phyloP scores from a whole-genome alignment of 1,140 invertebrate species.

The Drosophila littoralis region DNA sequence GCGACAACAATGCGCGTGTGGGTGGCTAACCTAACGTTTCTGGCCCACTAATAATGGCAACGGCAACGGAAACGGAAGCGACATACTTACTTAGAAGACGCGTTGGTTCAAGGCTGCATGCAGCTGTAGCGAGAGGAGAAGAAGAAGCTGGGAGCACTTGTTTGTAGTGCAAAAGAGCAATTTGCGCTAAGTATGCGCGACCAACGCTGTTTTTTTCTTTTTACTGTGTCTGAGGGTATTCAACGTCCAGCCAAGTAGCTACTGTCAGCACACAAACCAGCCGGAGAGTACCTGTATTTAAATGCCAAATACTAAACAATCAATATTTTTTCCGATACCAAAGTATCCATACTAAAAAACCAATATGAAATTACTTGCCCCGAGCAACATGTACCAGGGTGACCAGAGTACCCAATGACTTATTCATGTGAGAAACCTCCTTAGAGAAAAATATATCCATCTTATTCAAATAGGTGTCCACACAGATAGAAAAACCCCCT shows the following conservation, averaged over 20 bases:
- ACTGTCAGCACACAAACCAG: constrained; percentile 1
- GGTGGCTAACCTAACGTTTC: constrained; percentile 20
- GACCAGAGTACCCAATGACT: too few species aligned
- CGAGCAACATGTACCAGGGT: too few species aligned
- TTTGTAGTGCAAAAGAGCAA: constrained; percentile 60
- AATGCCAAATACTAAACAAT: not conserved
- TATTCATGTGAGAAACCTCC: too few species aligned
- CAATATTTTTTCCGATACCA: not conserved
- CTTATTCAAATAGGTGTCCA: too few species aligned
- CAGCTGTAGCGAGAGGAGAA: not conserved
- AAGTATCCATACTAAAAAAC: not conserved
- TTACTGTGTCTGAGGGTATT: constrained; percentile 5
- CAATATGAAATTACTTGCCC: not conserved
- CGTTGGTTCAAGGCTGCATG: constrained; percentile 11
- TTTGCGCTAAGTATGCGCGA: constrained; percentile 63
- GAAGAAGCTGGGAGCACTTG: constrained; percentile 2
- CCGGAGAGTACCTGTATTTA: not conserved
- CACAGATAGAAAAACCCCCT: too few species aligned
- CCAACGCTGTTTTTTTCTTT: constrained; percentile 50
- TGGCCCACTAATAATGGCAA: constrained; percentile 58
- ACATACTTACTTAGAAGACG: constrained; percentile 75
- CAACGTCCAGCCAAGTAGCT: constrained; percentile 11
- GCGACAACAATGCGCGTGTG: constrained; percentile 65
- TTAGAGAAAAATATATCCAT: too few species aligned
- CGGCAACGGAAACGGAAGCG: constrained; percentile 72